A percentile compares a stretch with the other conserved stretches of the same genome.
phyloP scores from a whole-genome alignment of 2,113 vertebrate species.

The Opisthocomus hoazin region DNA sequence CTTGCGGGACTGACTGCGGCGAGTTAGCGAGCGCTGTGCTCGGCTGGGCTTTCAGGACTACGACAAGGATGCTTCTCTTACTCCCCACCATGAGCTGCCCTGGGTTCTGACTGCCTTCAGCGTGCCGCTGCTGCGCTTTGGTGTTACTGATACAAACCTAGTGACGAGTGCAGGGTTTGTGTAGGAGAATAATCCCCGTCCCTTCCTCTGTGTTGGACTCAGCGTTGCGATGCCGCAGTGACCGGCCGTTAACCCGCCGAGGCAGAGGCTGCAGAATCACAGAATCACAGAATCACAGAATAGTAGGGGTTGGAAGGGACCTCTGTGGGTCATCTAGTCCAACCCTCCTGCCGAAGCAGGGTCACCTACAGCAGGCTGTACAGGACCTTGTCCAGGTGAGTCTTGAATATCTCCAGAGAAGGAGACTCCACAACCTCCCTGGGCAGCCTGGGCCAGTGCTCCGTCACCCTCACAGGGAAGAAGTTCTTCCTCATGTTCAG shows the following conservation, averaged over 20 bases:
- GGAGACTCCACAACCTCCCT: too few species aligned
- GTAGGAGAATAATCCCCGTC: background rate
- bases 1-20: background rate
- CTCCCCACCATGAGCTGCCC: background rate
- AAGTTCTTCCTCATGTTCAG: too few species aligned
- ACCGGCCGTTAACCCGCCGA: background rate
- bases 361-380: too few species aligned
- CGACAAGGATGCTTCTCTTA: background rate
- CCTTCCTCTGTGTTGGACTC: background rate
- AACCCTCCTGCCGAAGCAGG: too few species aligned
- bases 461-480: too few species aligned
- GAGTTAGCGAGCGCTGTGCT: background rate
- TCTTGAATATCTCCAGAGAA: too few species aligned
- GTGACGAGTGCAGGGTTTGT: background rate
- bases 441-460: too few species aligned
- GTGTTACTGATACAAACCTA: background rate
- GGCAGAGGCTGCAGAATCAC: background rate
- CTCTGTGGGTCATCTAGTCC: too few species aligned
- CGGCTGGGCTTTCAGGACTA: background rate
- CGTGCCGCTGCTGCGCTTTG: background rate
- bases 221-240: background rate
- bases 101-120: background rate
- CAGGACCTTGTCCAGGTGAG: too few species aligned
- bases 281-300: too few species aligned
- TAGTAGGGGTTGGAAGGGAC: too few species aligned